Conservation (phyloP, 2,888 invertebrate species). For the Conus canariensis region DNA sequence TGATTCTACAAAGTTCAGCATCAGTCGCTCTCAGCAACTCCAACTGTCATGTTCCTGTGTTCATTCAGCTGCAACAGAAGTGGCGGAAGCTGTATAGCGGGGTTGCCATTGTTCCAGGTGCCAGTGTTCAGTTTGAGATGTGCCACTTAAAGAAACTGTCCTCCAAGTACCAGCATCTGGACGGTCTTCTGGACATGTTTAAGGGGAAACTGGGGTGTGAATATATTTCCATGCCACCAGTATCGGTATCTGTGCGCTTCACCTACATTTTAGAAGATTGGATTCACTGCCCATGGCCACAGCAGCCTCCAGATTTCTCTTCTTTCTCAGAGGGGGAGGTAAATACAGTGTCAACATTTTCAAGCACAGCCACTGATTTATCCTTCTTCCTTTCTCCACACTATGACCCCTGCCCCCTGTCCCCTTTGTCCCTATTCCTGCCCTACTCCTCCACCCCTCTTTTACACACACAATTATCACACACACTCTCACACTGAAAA, state of each 20-base stretch:
- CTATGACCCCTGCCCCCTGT: too few relatives aligned
- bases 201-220: slow-evolving; percentile 87
- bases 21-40: slow-evolving; percentile 91
- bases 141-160: slow-evolving; percentile 91
- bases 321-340: slow-evolving; percentile 81
- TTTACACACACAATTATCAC: too few relatives aligned
- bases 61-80: slow-evolving; percentile 90
- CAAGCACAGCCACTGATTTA: background rate
- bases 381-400: too few relatives aligned
- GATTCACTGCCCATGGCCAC: slow-evolving; percentile 77
- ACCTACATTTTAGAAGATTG: slow-evolving; percentile 84
- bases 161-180: slow-evolving; percentile 89
- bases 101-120: slow-evolving; percentile 87
- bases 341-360: background rate
- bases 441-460: background rate
- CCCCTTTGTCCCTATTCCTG: too few relatives aligned
- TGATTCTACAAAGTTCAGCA: slow-evolving; percentile 88
- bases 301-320: slow-evolving; percentile 80
- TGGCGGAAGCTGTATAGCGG: slow-evolving; percentile 88
- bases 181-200: slow-evolving; percentile 89
- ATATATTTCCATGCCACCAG: slow-evolving; percentile 80
- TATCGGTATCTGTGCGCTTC: slow-evolving; percentile 87
- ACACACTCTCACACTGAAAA: too few relatives aligned
- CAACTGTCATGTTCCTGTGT: slow-evolving; percentile 89
- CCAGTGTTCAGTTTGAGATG: slow-evolving; percentile 92